Percentiles rank a stretch among this genome's conserved stretches.
phyloP scores from a whole-genome alignment of 1,140 invertebrate genomes.

The Zaprionus nigranus region DNA sequence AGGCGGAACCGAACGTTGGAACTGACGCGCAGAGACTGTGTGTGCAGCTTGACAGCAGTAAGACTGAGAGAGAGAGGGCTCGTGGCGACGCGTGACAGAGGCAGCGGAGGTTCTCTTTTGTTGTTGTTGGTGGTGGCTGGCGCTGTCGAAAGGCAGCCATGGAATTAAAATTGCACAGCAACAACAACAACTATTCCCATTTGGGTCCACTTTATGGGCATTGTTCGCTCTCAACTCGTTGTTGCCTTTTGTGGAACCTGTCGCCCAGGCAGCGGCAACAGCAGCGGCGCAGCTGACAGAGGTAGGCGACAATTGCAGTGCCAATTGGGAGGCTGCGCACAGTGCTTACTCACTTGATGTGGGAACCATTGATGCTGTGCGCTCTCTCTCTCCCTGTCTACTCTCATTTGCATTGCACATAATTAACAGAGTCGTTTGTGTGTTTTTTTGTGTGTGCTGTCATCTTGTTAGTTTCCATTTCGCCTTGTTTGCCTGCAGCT shows the following conservation, averaged over 20 bases:
- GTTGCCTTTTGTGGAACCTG: constrained; percentile 64
- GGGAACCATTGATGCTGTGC: constrained; percentile 14
- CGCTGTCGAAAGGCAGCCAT: constrained; percentile 26
- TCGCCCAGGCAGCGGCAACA: constrained; percentile 19
- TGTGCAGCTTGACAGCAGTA: constrained; percentile 25
- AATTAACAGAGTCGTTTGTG: constrained; percentile 52
- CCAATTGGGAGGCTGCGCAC: constrained; percentile 31
- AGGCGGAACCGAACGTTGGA: constrained; percentile 40
- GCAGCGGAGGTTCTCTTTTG: constrained; percentile 11
- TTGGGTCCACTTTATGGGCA: constrained; percentile 74
- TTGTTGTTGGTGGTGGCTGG: constrained; percentile 8
- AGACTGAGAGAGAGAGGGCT: constrained; percentile 16
- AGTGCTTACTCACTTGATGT: constrained; percentile 45
- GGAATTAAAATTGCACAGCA: constrained; percentile 50
- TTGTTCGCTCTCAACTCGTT: constrained; percentile 57
- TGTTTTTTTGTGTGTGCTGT: constrained; percentile 30
- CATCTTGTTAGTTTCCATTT: constrained; percentile 53
- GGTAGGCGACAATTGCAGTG: constrained; percentile 42
- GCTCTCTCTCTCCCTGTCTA: constrained; percentile 9
- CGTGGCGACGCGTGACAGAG: constrained; percentile 5
- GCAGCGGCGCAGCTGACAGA: constrained; percentile 7
- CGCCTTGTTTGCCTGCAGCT: constrained; percentile 43
- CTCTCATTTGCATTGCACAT: constrained; percentile 71
- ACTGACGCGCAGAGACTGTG: constrained; percentile 47
- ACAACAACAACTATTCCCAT: constrained; percentile 24